Conservation (phyloP, 92 coral and sea anemone genomes). For the Phenganax subtilis region DNA sequence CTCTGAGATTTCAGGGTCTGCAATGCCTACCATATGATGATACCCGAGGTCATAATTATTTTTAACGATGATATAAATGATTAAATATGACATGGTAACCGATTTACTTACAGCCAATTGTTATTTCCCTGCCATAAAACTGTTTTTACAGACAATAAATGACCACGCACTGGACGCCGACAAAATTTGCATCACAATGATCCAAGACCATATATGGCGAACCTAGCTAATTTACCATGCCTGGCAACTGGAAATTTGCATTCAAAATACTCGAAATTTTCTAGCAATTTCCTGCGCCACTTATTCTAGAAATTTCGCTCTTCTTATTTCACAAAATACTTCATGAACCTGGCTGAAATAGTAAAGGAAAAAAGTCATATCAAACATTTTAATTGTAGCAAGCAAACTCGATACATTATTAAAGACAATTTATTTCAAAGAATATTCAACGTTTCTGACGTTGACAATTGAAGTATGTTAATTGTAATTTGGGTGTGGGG, state of each 20-base stretch:
- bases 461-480: conserved; percentile 1
- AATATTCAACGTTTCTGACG: background rate
- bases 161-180: background rate
- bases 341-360: background rate
- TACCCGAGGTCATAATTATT: background rate
- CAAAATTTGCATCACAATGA: background rate
- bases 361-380: background rate
- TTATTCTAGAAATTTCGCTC: background rate
- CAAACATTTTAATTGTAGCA: background rate
- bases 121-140: too few relatives aligned
- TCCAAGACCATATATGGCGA: conserved; percentile 15
- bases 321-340: background rate
- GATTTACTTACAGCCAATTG: background rate
- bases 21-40: background rate
- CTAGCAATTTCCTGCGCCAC: conserved; percentile 3
- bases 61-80: background rate
- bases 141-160: too few relatives aligned
- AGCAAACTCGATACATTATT: background rate
- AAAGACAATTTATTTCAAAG: background rate
- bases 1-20: background rate
- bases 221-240: background rate
- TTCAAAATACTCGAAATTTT: background rate
- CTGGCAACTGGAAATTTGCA: background rate
- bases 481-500: conserved; percentile 20
- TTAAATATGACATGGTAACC: background rate